Evolutionary conservation across 1,140 invertebrate species (phyloP).

Genomic region (Solenopsis fugax): DNA sequence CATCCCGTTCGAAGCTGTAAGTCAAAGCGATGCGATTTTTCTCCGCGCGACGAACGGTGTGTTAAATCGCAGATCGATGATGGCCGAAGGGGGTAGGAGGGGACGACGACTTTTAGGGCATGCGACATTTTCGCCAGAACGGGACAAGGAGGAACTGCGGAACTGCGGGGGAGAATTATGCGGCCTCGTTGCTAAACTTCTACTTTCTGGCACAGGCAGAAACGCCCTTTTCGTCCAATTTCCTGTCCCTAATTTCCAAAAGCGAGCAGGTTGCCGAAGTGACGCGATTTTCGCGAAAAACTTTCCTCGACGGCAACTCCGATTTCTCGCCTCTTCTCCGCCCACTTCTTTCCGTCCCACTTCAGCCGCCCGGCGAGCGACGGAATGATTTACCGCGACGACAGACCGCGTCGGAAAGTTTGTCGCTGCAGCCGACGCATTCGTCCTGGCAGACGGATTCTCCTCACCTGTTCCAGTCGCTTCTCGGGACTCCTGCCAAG

Average conservation of each 20-base stretch:
- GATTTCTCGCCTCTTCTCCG: constrained; percentile 46
- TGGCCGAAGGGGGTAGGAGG: background rate
- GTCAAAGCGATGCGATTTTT: constrained; percentile 10
- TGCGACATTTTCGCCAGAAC: constrained; percentile 30
- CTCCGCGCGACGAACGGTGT: background rate
- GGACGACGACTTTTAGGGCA: constrained; percentile 8
- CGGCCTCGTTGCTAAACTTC: constrained; percentile 30
- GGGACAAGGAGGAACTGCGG: background rate
- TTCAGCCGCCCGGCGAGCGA: constrained; percentile 25
- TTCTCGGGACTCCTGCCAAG: constrained; percentile 72
- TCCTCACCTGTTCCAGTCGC: constrained; percentile 69
- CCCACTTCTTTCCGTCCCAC: background rate
- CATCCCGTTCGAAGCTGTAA: background rate
- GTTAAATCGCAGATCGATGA: constrained; percentile 36
- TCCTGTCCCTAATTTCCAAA: constrained; percentile 59
- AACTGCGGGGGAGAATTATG: constrained; percentile 33
- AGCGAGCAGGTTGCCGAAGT: constrained; percentile 54
- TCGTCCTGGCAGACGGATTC: constrained; percentile 65
- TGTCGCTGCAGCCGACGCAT: constrained; percentile 58
- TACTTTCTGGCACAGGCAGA: constrained; percentile 34
- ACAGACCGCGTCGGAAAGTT: constrained; percentile 63
- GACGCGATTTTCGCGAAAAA: constrained; percentile 62
- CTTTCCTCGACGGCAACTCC: constrained; percentile 53
- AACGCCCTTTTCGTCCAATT: constrained; percentile 55
- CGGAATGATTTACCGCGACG: constrained; percentile 60